Evolutionary conservation across 2,797 vertebrate species (phyloP).

Genomic region (Holocentrus rufus): DNA sequence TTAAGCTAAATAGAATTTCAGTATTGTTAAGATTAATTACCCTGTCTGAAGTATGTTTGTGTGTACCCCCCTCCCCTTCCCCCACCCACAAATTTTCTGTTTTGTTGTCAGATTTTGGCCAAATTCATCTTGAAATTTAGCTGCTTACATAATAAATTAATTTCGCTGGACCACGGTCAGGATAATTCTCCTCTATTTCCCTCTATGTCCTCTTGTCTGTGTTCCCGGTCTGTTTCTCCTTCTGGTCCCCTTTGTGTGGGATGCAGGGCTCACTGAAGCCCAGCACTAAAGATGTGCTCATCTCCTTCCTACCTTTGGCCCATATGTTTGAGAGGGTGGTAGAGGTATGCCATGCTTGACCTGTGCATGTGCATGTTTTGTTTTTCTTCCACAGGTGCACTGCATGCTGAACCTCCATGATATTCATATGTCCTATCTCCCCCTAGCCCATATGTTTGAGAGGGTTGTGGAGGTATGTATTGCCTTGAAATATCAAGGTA

Average conservation of each 20-base stretch:
- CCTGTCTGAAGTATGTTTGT: background rate
- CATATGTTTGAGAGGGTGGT: conserved; percentile 97
- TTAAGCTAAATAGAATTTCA: background rate
- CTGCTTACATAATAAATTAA: too few relatives aligned
- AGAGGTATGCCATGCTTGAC: conserved; percentile 83
- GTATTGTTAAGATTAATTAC: background rate
- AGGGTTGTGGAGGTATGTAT: conserved; percentile 84
- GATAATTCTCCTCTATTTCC: conserved; percentile 6
- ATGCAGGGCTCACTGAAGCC: conserved; percentile 70
- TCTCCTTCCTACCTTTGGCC: conserved; percentile 96
- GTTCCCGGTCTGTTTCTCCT: conserved; percentile 11
- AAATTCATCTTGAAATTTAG: too few relatives aligned
- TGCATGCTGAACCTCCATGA: conserved; percentile 79
- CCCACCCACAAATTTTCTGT: too few relatives aligned
- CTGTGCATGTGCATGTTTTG: conserved; percentile 64
- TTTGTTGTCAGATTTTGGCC: too few relatives aligned
- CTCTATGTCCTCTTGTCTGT: background rate
- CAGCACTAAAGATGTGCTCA: conserved; percentile 84
- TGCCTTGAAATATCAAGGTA: conserved; percentile 3
- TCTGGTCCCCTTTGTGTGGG: conserved; percentile 35
- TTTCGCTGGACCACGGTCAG: background rate
- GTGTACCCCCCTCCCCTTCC: too few relatives aligned
- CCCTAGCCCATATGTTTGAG: conserved; percentile 87
- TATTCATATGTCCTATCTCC: conserved; percentile 85
- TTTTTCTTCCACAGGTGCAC: conserved; percentile 78